A percentile compares a stretch with the other conserved stretches of the same genome.
Evolutionary conservation across 2,113 vertebrate genomes (phyloP).

Genomic region (Platysteira castanea): DNA sequence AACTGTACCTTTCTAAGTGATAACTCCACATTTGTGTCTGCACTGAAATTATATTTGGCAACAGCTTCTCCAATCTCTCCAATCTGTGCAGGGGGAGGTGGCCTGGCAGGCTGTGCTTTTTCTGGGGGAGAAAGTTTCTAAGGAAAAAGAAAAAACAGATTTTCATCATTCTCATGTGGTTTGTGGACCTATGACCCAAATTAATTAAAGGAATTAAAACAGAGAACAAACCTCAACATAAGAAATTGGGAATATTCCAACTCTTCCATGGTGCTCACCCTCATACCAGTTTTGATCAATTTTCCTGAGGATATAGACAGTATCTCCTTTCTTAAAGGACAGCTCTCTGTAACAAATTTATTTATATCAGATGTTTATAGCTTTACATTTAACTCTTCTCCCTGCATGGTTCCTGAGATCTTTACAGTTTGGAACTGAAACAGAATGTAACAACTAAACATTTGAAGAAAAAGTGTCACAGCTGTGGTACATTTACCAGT

Average conservation of each 20-base stretch:
- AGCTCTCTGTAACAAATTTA: constrained; percentile 86
- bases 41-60: constrained; percentile 95
- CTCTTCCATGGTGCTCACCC: constrained; percentile 88
- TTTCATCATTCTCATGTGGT: neutral
- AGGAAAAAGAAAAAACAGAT: neutral
- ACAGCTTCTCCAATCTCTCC: constrained; percentile 93
- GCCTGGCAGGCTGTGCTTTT: constrained; percentile 90
- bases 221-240: constrained; percentile 87
- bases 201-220: neutral
- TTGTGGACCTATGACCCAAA: neutral
- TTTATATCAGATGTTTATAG: constrained; percentile 12
- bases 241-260: constrained; percentile 95
- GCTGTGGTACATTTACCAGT: neutral
- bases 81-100: constrained; percentile 91
- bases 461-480: neutral
- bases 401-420: neutral
- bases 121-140: constrained; percentile 86
- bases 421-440: neutral
- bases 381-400: neutral
- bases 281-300: constrained; percentile 99
- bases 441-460: neutral
- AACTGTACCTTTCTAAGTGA: constrained; percentile 89
- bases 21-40: constrained; percentile 95
- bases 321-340: constrained; percentile 96
- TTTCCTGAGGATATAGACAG: constrained; percentile 95